phyloP scores from a whole-genome alignment of 2,113 vertebrate genomes.

The Poeciliopsis retropinna region DNA sequence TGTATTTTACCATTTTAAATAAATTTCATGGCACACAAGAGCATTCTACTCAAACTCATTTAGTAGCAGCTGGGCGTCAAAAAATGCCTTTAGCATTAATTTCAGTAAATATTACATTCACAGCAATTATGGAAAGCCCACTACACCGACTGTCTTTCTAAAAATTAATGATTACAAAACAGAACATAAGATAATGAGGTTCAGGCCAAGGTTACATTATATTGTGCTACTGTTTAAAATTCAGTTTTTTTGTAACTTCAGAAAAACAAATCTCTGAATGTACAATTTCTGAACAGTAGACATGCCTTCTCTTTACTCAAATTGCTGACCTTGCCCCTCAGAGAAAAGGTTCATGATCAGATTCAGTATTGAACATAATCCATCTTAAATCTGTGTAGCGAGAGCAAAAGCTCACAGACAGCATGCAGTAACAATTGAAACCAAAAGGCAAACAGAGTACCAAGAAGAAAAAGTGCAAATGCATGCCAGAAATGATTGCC shows the following conservation, averaged over 20 bases:
- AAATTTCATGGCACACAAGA: conserved; percentile 47
- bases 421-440: conserved; percentile 69
- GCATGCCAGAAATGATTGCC: conserved; percentile 68
- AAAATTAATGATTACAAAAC: background rate
- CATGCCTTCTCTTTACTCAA: background rate
- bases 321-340: background rate
- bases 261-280: conserved; percentile 3
- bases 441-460: conserved; percentile 56
- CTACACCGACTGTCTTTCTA: background rate
- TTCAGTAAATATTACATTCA: conserved; percentile 38
- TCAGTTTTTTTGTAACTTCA: background rate
- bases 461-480: conserved; percentile 67
- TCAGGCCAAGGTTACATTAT: background rate
- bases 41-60: conserved; percentile 16
- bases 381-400: conserved; percentile 15
- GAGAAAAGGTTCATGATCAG: conserved; percentile 11
- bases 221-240: conserved; percentile 5
- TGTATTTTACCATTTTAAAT: conserved; percentile 18
- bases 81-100: conserved; percentile 26
- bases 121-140: conserved; percentile 5
- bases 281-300: background rate
- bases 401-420: conserved; percentile 25
- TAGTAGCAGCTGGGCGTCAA: conserved; percentile 9
- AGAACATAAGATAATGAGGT: conserved; percentile 11
- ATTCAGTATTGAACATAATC: conserved; percentile 36